Conservation (phyloP, 2,113 vertebrate genomes). For the Nothobranchius furzeri region DNA sequence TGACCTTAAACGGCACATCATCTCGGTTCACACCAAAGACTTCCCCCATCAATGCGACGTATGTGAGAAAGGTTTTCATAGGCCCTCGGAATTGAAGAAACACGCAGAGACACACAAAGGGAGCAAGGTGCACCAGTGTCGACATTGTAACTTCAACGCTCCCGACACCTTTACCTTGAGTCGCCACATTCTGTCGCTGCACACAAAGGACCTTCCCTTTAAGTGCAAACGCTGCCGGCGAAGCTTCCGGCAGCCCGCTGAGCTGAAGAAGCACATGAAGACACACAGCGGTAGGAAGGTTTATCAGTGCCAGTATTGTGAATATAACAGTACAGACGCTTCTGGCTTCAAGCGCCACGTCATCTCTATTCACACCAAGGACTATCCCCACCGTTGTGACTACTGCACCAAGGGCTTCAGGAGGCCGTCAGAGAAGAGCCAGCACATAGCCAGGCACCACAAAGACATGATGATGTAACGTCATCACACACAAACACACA, state of each 20-base stretch:
- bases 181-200: constrained; percentile 96
- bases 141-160: constrained; percentile 98
- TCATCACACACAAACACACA: constrained; percentile 51
- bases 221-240: constrained; percentile 98
- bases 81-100: constrained; percentile 98
- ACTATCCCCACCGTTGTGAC: constrained; percentile 98
- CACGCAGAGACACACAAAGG: constrained; percentile 96
- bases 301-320: constrained; percentile 99
- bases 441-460: constrained; percentile 99
- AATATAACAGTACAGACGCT: constrained; percentile 98
- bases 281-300: constrained; percentile 98
- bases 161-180: constrained; percentile 97
- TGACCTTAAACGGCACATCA: constrained; percentile 97
- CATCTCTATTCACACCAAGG: constrained; percentile 99
- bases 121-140: constrained; percentile 96
- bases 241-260: constrained; percentile 92
- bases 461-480: constrained; percentile 92
- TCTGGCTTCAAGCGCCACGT: constrained; percentile 99
- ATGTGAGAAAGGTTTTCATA: constrained; percentile 98
- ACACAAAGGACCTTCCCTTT: constrained; percentile 98
- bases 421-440: constrained; percentile 97
- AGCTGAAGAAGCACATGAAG: constrained; percentile 99
- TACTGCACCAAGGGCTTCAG: constrained; percentile 99
- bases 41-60: constrained; percentile 99
- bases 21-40: constrained; percentile 99